phyloP scores from a whole-genome alignment of 2,888 invertebrate genomes.

The Xestia xanthographa region DNA sequence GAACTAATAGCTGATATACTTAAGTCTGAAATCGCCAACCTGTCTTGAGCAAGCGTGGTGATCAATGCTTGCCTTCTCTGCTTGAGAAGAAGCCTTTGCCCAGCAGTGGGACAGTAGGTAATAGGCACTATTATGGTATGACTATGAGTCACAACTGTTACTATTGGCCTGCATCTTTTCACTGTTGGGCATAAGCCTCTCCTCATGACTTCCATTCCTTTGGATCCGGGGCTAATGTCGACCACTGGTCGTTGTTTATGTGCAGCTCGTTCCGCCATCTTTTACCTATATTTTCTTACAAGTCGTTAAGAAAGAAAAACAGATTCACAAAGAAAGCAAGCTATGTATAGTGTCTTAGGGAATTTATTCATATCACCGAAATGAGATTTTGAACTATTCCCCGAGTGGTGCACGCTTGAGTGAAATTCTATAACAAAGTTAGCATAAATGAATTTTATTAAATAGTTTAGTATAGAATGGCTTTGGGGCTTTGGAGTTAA shows the following conservation, averaged over 20 bases:
- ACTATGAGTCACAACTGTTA: no score
- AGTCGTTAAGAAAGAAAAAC: background rate
- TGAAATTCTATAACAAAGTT: background rate
- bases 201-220: background rate
- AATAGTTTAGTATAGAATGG: background rate
- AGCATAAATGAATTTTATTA: background rate
- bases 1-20: no score
- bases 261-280: background rate
- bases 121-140: no score
- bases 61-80: no score
- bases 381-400: background rate
- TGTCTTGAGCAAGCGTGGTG: no score
- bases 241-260: background rate
- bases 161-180: background rate
- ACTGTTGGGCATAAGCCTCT: background rate
- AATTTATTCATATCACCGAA: background rate
- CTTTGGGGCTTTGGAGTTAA: background rate
- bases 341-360: background rate
- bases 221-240: background rate
- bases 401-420: background rate
- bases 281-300: background rate
- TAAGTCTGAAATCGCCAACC: no score
- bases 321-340: background rate
- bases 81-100: no score
- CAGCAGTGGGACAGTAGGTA: no score